Percentiles rank a stretch among this genome's conserved stretches.
Evolutionary conservation across 2,113 vertebrate species (phyloP).

Genomic region (Pterocles gutturalis): DNA sequence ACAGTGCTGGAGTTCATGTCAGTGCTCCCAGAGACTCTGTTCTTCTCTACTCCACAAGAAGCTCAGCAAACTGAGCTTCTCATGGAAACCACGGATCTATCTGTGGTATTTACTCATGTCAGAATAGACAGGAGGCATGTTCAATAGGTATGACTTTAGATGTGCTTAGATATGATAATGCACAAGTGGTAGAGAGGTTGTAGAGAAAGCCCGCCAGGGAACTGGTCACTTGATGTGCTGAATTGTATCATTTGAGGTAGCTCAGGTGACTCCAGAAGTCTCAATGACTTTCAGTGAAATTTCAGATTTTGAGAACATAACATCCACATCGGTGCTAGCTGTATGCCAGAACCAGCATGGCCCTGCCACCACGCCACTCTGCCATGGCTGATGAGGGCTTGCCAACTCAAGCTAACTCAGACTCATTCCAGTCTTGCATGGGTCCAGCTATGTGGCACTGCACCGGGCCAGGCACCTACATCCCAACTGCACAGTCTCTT

Average conservation of each 20-base stretch:
- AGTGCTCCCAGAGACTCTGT: neutral
- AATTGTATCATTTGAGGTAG: neutral
- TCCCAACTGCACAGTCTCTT: neutral
- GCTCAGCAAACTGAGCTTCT: neutral
- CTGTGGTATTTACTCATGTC: accelerated
- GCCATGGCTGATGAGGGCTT: neutral
- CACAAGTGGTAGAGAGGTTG: neutral
- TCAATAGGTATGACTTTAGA: neutral
- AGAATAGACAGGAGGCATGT: neutral
- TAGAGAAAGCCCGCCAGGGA: neutral
- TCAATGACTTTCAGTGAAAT: neutral
- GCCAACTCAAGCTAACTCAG: neutral
- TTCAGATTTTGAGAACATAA: neutral
- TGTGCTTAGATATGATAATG: neutral
- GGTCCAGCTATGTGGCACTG: neutral
- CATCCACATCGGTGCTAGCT: neutral
- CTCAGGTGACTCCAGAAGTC: neutral
- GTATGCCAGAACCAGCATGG: neutral
- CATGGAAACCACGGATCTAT: accelerated
- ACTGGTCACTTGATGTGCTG: neutral
- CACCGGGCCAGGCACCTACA: neutral
- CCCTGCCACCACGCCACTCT: neutral
- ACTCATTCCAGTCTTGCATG: neutral
- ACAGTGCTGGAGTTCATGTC: neutral
- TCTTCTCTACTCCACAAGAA: neutral